Base-by-base conservation (phyloP, 2,797 vertebrate genomes). In the Enteromius fasciolatus region DNA sequence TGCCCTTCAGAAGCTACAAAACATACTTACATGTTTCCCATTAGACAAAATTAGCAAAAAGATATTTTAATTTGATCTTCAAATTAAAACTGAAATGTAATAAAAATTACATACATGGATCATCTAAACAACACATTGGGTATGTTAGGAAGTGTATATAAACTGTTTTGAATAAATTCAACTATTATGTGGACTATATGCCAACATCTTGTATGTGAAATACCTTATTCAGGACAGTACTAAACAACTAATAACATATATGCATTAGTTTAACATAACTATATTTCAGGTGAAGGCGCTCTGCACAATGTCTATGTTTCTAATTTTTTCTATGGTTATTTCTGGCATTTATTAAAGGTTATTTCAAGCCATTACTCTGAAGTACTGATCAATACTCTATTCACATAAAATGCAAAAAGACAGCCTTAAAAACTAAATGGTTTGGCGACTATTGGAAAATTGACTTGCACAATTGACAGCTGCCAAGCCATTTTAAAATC, bases 401-500 rank as follows among this genome's bases (percentile, higher is more conserved):
- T 84, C 82, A 82, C 90, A 88, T 89, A 88, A 86, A 78, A 80
- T 87, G 89, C 86, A 89, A 91, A 92, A 85, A 86, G 86, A 85
- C 78, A 64, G 63, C 80, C 68, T 87, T 9, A 83, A 85, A 89
- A 88, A 90, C 91, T 88, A 88, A 91, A 90, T 87, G 88, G 88
- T 86, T 80, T 64, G 50, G 89, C 81, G 89, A 91, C 90, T 85
- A 87, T 81, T 79, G 87, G 76, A 86, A 85, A 91, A 93, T 92
- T 88, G 92, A 94, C 93, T 90, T 80, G 84, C 85, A 81, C 88
- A 70, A 89, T 86, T 89, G 90, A 91, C 87, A 89, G 64, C 87
- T 90, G 90, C 90, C 90, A 90, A 91, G 86, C 85, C 86, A 50
- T 93, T 92, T 85, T 89, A 90, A 89, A 91, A 90, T 91, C 88